phyloP scores from a whole-genome alignment of 2,888 invertebrate genomes.

The Drosophila silvestris region DNA sequence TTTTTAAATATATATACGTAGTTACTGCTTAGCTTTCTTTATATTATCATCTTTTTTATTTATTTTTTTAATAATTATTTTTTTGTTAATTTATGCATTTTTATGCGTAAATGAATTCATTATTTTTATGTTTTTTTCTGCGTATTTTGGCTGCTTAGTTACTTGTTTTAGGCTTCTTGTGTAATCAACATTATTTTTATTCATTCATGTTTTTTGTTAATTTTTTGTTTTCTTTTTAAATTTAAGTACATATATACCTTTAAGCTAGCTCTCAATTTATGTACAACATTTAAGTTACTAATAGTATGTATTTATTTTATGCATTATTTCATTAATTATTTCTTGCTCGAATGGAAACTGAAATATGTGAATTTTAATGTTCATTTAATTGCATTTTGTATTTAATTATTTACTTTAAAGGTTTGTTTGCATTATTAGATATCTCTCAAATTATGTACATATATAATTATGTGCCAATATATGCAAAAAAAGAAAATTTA shows the following conservation, averaged over 20 bases:
- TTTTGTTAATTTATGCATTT: slow-evolving; percentile 3
- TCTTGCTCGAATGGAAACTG: slow-evolving; percentile 16
- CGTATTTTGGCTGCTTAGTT: slow-evolving; percentile 63
- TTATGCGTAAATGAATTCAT: slow-evolving; percentile 12
- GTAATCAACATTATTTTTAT: slow-evolving; percentile 35
- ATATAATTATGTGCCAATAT: slow-evolving; percentile 28
- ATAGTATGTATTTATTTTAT: slow-evolving; percentile 51
- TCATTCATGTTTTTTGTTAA: background rate
- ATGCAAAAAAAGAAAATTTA: background rate
- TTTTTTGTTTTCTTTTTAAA: slow-evolving; percentile 34
- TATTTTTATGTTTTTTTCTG: slow-evolving; percentile 18
- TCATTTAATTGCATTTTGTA: slow-evolving; percentile 20
- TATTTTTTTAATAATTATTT: background rate
- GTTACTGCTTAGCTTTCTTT: slow-evolving; percentile 4
- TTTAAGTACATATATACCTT: slow-evolving; percentile 55
- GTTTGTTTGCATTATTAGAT: slow-evolving; percentile 3
- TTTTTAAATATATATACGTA: slow-evolving; percentile 7
- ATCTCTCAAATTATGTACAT: slow-evolving; percentile 49
- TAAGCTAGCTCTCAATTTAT: slow-evolving; percentile 71
- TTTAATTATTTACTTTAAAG: slow-evolving; percentile 17
- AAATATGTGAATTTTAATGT: background rate
- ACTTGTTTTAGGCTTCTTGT: slow-evolving; percentile 59
- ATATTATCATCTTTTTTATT: slow-evolving; percentile 6
- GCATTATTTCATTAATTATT: slow-evolving; percentile 12
- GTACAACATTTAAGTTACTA: slow-evolving; percentile 77